phyloP scores from a whole-genome alignment of 2,113 vertebrate genomes.

The Channa maculata region DNA sequence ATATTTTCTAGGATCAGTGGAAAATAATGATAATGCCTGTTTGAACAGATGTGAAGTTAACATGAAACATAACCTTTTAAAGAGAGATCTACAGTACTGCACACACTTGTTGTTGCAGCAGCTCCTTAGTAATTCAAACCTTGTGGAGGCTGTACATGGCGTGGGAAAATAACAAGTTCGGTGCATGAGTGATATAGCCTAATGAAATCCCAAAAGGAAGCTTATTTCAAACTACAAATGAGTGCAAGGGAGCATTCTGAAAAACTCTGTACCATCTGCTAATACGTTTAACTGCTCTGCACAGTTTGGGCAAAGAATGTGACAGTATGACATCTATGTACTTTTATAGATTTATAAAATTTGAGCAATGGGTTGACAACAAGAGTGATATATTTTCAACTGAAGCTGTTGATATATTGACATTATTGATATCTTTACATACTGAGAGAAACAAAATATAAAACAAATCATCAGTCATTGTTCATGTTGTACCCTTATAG shows the following conservation, averaged over 20 bases:
- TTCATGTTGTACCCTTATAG: no score
- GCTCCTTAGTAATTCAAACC: background rate
- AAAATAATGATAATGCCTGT: background rate
- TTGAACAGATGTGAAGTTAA: background rate
- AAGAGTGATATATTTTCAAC: background rate
- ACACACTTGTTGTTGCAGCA: background rate
- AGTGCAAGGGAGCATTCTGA: background rate
- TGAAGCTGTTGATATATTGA: background rate
- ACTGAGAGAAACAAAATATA: no score
- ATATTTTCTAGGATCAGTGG: background rate
- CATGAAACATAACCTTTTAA: background rate
- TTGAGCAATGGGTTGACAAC: background rate
- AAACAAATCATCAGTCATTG: no score
- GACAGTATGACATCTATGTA: background rate
- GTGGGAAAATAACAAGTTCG: slow-evolving; percentile 40
- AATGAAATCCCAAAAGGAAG: slow-evolving; percentile 30
- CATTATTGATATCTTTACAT: background rate
- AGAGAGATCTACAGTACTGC: background rate
- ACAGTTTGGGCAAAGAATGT: background rate
- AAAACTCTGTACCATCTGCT: background rate
- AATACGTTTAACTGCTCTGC: background rate
- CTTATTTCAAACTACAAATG: slow-evolving; percentile 17
- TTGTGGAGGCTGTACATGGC: background rate
- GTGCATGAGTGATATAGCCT: slow-evolving; percentile 8
- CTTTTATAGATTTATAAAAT: no score